Percentiles rank a stretch among this genome's conserved stretches.
Conservation (phyloP, 1,140 invertebrate genomes). For the Bombus affinis region DNA sequence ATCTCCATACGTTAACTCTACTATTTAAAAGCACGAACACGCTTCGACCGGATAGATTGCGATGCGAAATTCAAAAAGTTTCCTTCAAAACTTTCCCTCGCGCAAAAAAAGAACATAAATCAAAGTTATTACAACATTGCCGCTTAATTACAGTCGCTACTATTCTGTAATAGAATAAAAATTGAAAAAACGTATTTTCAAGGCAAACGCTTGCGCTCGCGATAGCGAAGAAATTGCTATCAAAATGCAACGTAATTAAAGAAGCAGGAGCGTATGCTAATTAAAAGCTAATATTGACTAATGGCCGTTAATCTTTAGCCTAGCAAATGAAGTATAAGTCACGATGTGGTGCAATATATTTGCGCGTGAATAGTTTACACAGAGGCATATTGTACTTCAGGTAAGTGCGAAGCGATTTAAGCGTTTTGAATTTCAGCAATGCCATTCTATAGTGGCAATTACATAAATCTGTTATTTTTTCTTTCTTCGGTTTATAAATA, state of each 20-base stretch:
- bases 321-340: slow-evolving; percentile 58
- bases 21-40: neutral
- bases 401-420: slow-evolving; percentile 41
- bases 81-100: neutral
- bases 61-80: neutral
- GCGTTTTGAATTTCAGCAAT: neutral
- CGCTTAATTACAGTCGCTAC: neutral
- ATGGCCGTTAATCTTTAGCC: slow-evolving; percentile 54
- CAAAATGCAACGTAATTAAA: slow-evolving; percentile 33
- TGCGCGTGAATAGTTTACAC: slow-evolving; percentile 29
- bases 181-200: neutral
- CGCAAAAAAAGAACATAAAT: neutral
- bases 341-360: slow-evolving; percentile 1
- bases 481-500: too few relatives aligned
- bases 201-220: neutral
- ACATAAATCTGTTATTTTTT: too few relatives aligned
- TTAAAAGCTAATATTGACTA: slow-evolving; percentile 60
- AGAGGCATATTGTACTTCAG: slow-evolving; percentile 30
- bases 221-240: slow-evolving; percentile 22
- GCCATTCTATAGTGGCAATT: too few relatives aligned
- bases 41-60: neutral
- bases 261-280: slow-evolving; percentile 38
- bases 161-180: neutral
- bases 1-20: neutral
- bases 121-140: neutral